phyloP scores from a whole-genome alignment of 2,797 vertebrate species.

The Glyptemys insculpta region DNA sequence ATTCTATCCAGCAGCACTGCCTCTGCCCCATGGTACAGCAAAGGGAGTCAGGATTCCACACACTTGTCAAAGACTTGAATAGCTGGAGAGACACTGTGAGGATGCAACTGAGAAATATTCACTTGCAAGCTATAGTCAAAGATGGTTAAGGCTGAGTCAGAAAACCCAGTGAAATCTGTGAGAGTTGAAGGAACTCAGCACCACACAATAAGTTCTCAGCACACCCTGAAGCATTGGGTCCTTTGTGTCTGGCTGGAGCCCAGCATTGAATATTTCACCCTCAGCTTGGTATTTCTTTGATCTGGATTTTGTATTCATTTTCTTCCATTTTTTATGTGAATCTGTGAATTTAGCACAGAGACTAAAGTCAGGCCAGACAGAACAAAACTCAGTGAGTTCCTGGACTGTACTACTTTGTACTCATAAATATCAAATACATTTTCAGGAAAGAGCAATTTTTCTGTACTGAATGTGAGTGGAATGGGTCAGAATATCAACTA shows the following conservation, averaged over 20 bases:
- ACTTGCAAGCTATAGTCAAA: neutral
- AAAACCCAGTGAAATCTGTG: neutral
- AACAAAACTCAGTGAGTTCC: accelerated
- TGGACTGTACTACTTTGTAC: neutral
- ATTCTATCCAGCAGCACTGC: neutral
- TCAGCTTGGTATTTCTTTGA: neutral
- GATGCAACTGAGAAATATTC: neutral
- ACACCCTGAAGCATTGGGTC: neutral
- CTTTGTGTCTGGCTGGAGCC: neutral
- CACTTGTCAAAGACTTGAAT: neutral
- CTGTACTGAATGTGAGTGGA: neutral
- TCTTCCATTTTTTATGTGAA: neutral
- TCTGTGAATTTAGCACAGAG: neutral
- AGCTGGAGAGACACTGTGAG: neutral
- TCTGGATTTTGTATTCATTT: neutral
- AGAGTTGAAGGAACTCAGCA: neutral
- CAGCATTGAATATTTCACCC: neutral
- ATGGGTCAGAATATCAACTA: neutral
- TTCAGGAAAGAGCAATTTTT: neutral
- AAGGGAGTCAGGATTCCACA: neutral
- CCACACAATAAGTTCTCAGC: neutral
- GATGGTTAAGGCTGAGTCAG: neutral
- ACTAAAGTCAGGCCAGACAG: neutral
- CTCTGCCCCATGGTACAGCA: neutral
- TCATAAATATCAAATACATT: neutral